These are phyloP conservation scores for Laticauda laticaudata DNA, from an alignment of 2,113 vertebrate genomes.

Conservation along the genomic window DNA sequence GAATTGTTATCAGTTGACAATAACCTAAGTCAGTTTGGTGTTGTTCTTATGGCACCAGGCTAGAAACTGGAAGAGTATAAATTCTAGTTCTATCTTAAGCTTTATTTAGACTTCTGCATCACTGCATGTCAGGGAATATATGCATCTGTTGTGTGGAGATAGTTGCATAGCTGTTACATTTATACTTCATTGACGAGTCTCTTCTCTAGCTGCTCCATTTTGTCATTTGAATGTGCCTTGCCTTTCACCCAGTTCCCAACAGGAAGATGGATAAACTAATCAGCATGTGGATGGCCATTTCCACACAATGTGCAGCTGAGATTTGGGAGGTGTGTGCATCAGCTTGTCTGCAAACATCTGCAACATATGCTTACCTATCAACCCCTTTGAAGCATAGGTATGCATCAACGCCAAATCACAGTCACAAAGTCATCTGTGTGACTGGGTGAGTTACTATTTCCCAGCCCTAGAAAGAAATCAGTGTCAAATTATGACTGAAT, in stretches of 20 bases:
- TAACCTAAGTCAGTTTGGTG: background rate
- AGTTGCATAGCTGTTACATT: background rate
- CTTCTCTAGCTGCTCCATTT: too few relatives aligned
- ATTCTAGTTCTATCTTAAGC: background rate
- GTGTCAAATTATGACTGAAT: background rate
- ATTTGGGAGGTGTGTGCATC: too few relatives aligned
- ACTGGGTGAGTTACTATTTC: background rate
- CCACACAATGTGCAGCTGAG: too few relatives aligned
- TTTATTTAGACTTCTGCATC: background rate
- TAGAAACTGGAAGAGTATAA: background rate
- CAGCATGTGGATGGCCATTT: too few relatives aligned
- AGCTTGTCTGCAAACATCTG: background rate
- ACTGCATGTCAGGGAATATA: background rate
- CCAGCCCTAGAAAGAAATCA: background rate
- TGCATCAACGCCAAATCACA: background rate
- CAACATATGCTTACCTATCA: background rate
- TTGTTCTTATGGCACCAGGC: background rate
- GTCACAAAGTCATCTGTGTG: background rate
- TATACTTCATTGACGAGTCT: background rate
- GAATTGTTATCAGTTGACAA: slow-evolving; percentile 25
- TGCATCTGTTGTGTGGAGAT: background rate
- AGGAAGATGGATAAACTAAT: background rate
- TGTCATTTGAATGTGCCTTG: too few relatives aligned
- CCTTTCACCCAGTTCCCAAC: background rate
- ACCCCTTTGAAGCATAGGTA: background rate